Evolutionary conservation across 2,888 invertebrate genomes (phyloP).

Genomic region (Ormyrus pomaceus): DNA sequence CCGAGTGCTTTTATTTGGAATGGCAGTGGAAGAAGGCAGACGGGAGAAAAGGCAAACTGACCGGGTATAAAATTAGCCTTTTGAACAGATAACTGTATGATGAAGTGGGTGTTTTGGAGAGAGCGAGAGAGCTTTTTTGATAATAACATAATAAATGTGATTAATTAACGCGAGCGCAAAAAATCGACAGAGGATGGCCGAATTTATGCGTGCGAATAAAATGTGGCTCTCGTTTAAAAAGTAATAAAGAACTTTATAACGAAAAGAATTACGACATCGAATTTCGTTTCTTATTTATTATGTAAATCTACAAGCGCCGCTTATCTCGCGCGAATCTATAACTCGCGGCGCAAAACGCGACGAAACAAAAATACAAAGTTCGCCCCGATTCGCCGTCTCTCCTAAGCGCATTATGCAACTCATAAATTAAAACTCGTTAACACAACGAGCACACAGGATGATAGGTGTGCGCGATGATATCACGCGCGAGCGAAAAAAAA

Average conservation of each 20-base stretch:
- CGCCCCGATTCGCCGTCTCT: neutral
- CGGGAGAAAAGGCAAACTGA: constrained; percentile 30
- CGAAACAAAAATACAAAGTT: neutral
- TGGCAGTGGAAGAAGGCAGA: neutral
- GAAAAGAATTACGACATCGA: too few species aligned
- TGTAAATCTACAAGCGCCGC: too few species aligned
- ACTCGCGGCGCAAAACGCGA: neutral
- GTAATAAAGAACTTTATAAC: too few species aligned
- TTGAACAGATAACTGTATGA: constrained; percentile 51
- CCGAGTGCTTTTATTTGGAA: constrained; percentile 44
- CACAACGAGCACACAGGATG: too few species aligned
- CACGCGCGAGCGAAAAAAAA: constrained; percentile 1
- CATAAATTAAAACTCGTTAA: too few species aligned
- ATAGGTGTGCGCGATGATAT: neutral
- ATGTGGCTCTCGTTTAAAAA: too few species aligned
- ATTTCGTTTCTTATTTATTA: too few species aligned
- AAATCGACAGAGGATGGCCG: constrained; percentile 13
- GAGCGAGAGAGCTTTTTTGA: constrained; percentile 24
- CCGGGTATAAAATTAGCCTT: constrained; percentile 53
- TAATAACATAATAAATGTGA: constrained; percentile 52
- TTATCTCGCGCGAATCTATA: too few species aligned
- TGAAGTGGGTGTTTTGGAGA: constrained; percentile 48
- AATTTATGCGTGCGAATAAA: constrained; percentile 43
- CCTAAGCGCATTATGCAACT: too few species aligned
- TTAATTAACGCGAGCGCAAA: constrained; percentile 45